These are phyloP conservation scores for Peromyscus polionotus DNA, from an alignment of 2,113 vertebrate species.

Conservation along the genomic window DNA sequence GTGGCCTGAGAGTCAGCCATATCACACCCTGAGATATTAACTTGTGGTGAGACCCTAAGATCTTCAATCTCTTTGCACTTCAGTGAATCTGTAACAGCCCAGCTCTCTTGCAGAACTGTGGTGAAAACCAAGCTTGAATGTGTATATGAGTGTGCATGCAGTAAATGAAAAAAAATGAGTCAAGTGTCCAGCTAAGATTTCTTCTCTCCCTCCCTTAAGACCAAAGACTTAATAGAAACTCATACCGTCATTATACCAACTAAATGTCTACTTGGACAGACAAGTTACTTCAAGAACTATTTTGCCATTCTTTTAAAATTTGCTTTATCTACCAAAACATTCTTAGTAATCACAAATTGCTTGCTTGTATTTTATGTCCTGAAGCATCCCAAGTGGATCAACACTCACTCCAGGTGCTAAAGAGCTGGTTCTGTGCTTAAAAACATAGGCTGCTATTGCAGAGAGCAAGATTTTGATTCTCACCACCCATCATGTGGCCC, in stretches of 20 bases:
- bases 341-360: conserved; percentile 34
- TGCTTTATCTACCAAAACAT: conserved; percentile 37
- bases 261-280: neutral
- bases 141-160: neutral
- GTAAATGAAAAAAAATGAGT: neutral
- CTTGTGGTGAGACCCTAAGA: neutral
- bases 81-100: neutral
- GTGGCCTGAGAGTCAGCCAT: neutral
- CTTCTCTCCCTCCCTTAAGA: conserved; percentile 1
- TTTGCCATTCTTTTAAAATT: conserved; percentile 18
- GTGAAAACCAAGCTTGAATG: conserved; percentile 8
- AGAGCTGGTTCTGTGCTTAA: neutral
- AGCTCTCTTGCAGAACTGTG: neutral
- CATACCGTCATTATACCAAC: neutral
- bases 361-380: conserved; percentile 24
- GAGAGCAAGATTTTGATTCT: neutral
- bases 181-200: neutral
- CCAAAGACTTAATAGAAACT: conserved; percentile 22
- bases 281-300: conserved; percentile 13
- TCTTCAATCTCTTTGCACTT: neutral
- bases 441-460: neutral
- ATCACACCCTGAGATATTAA: neutral
- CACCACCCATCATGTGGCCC: neutral
- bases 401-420: neutral
- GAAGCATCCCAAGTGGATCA: conserved; percentile 11